Base-by-base conservation (phyloP, 2,113 vertebrate species). In the Formicarius rufipectus region DNA sequence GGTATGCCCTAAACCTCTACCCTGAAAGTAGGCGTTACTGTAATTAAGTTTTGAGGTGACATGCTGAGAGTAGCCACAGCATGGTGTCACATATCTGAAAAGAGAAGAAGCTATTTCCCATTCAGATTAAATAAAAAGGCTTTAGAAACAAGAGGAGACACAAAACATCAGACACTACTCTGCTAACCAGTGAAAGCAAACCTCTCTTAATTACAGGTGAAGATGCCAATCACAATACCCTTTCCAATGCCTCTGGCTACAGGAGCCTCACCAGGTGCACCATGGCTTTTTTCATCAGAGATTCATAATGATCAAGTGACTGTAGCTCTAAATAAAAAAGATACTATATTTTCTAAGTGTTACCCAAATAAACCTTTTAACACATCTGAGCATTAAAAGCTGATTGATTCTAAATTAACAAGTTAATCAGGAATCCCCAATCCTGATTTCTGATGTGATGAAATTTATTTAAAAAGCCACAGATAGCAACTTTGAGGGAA, bases 11-110 rank as follows among this genome's bases (percentile, higher is more conserved):
- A 77, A 90, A 85, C 10, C 4, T 44, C 56, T 56, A 25, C 35
- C 52, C 33, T 42, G 27, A 47, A 67, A 77, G 24, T 1, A 72
- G 24, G 37, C 21, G 63, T 71, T 72, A 60, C 8, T 4, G 27
- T 63, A 66, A 77, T 72, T 93, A 30, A 75, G 23, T 82, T 88
- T 75, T 35, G 73, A 90, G 60, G 62, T 84, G 22, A 53, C 35
- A 81, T 74, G 27, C 49, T n/a, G 53, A 72, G 55, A 20, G 30
- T 21, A 84, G 37, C 39, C 66, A 39, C 73, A 78, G 66, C 33
- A 79, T 63, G 66, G 9, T 45, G 23, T 23, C n/a, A 40, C 11
- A 6, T 7, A 33, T 24, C 25, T 31, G 83, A 73, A 85, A 90
- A 52, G 22, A 71, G 39, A 91, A 79, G 19, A 44, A 62, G 44